phyloP scores from a whole-genome alignment of 2,797 vertebrate genomes.

The Coregonus sp. region DNA sequence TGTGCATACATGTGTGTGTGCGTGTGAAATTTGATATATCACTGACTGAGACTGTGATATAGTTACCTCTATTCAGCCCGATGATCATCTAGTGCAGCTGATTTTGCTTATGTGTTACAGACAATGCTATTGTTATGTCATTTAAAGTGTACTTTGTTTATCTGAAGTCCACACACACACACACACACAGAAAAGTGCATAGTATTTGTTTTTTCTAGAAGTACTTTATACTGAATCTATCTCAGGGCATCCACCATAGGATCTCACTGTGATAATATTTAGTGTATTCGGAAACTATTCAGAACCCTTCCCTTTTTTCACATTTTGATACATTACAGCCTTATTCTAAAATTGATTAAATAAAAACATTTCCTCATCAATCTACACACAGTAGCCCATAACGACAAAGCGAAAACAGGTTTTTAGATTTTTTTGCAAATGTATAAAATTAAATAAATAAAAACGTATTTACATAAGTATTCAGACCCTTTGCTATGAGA shows the following conservation, averaged over 20 bases:
- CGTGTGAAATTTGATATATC: not conserved
- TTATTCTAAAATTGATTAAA: too few relatives aligned
- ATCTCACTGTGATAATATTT: not conserved
- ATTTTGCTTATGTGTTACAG: not conserved
- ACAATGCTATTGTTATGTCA: not conserved
- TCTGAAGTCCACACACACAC: not conserved
- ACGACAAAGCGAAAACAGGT: too few relatives aligned
- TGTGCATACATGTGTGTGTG: conserved; percentile 3
- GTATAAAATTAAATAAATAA: too few relatives aligned
- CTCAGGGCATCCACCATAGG: not conserved
- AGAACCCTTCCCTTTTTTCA: too few relatives aligned
- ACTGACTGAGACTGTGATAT: not conserved
- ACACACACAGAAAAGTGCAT: not conserved
- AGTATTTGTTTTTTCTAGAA: not conserved
- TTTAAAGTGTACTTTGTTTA: not conserved
- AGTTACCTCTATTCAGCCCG: not conserved
- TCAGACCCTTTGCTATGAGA: too few relatives aligned
- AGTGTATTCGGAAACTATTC: too few relatives aligned
- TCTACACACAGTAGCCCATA: too few relatives aligned
- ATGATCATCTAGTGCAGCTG: not conserved
- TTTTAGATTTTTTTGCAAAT: too few relatives aligned
- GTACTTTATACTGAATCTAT: not conserved
- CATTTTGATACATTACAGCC: too few relatives aligned
- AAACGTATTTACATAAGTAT: too few relatives aligned
- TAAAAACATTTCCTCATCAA: too few relatives aligned